Base-by-base conservation (phyloP, 1,140 invertebrate genomes). In the Yoshiicerus persimilis region DNA sequence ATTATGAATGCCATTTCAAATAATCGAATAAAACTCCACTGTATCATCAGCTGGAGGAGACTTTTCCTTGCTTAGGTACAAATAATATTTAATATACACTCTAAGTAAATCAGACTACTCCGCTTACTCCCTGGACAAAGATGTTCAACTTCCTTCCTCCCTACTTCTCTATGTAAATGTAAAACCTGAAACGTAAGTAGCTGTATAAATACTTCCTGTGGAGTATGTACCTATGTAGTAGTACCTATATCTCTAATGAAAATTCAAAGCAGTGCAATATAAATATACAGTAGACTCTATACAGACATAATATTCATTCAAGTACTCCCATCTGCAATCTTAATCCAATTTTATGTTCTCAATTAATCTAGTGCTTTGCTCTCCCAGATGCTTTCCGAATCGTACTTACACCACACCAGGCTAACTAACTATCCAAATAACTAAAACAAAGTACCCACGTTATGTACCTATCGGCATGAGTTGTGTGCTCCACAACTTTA, bases 331-430 rank as follows among this genome's bases (percentile, higher is more conserved):
- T 84, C 83, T 84, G 83, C 83, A 84, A 84, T 84, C 83, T 84
- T 84, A 84, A 84, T 84, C 83, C 38, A 41, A 84, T 84, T 84
- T 84, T 84, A 84, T 84, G 83, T 84, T 84, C 83, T 84, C 83
- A 84, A 84, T 84, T 84, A 84, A 84, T 84, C 83, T 56, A 56
- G 20, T 47, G 38, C 83, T 39, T 56, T 84, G 39, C 39, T 84
- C 23, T 56, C 41, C 83, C 83, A 84, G 83, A 84, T 84, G 83
- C 83, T 47, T 84, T 47, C 83, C 25, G 30, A 56, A 84, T 84
- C 23, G 8, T 34, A 36, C 23, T 41, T 56, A 56, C 47, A 56
- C 47, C 20, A 56, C 47, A 56, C 47, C 47, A 56, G n/a, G 13
- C 47, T 56, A 56, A 56, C 47, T 56, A 56, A 36, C 13, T 80